Percentiles rank a stretch among this genome's conserved stretches.
Evolutionary conservation across 2,113 vertebrate genomes (phyloP).

Genomic region (Daubentonia madagascariensis): DNA sequence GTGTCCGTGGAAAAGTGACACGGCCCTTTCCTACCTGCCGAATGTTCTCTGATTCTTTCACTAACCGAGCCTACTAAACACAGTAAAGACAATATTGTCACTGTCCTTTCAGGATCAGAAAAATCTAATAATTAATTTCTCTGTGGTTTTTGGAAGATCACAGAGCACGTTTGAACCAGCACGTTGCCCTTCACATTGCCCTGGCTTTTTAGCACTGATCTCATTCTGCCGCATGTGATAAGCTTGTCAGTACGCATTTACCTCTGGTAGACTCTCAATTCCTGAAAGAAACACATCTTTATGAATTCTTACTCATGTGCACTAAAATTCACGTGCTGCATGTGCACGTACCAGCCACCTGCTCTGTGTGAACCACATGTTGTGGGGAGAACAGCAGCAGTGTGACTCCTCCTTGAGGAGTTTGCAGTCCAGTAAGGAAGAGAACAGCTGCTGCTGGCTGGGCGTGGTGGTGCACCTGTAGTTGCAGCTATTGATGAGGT

Average conservation of each 20-base stretch:
- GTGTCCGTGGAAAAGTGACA: rapidly evolving
- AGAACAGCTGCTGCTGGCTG: too few species aligned
- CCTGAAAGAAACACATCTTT: neutral
- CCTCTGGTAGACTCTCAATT: neutral
- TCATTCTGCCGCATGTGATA: rapidly evolving
- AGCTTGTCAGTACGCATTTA: neutral
- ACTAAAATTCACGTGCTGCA: rapidly evolving
- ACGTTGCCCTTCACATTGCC: rapidly evolving
- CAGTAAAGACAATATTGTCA: rapidly evolving
- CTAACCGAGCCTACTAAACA: rapidly evolving
- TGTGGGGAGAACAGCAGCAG: neutral
- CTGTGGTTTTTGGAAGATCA: neutral
- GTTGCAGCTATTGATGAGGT: neutral
- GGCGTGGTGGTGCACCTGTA: neutral
- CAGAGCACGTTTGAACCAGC: rapidly evolving
- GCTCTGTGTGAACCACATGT: neutral
- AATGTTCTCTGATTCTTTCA: neutral
- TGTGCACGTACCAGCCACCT: rapidly evolving
- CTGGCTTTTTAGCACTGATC: rapidly evolving
- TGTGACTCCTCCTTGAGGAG: neutral
- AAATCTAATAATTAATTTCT: rapidly evolving
- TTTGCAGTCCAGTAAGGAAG: neutral
- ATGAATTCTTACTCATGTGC: rapidly evolving
- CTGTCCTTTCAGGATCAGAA: neutral
- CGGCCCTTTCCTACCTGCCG: rapidly evolving